Percentiles rank a stretch among this genome's conserved stretches.
These are phyloP conservation scores for Aplochiton taeniatus DNA, from an alignment of 2,797 vertebrate species.

Conservation along the genomic window DNA sequence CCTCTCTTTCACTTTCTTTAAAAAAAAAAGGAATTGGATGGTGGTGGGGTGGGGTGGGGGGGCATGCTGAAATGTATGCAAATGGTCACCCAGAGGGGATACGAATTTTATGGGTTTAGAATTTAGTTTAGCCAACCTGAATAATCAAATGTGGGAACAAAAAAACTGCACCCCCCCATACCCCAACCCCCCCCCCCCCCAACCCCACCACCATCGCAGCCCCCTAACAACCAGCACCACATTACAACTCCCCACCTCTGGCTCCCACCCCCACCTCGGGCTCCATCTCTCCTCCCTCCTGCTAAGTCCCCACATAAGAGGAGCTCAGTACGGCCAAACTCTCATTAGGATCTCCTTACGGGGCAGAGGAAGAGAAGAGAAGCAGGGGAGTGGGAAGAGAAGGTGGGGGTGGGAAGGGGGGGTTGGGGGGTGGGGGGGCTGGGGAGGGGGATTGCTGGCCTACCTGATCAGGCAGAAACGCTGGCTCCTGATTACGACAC, in stretches of 20 bases:
- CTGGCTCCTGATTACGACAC: slow-evolving; percentile 97
- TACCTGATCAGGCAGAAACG: slow-evolving; percentile 96
- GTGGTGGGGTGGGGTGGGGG: slow-evolving; percentile 46
- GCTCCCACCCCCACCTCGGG: slow-evolving; percentile 64
- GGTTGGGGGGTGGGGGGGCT: slow-evolving; percentile 58
- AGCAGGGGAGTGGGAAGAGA: slow-evolving; percentile 63
- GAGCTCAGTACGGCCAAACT: slow-evolving; percentile 77
- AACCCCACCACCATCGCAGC: too few species aligned
- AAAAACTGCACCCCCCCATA: slow-evolving; percentile 72
- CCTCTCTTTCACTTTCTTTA: slow-evolving; percentile 79
- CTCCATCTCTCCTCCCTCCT: slow-evolving; percentile 69
- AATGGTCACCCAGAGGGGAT: slow-evolving; percentile 84
- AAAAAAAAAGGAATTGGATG: slow-evolving; percentile 70
- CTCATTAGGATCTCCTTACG: slow-evolving; percentile 90
- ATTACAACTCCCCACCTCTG: slow-evolving; percentile 56
- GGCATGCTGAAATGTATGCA: slow-evolving; percentile 80
- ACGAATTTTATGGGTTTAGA: slow-evolving; percentile 86
- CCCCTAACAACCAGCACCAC: slow-evolving; percentile 20
- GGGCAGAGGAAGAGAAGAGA: slow-evolving; percentile 70
- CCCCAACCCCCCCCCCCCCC: slow-evolving; percentile 57
- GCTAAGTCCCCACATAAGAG: slow-evolving; percentile 72
- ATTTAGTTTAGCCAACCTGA: slow-evolving; percentile 90
- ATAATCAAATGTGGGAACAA: slow-evolving; percentile 92
- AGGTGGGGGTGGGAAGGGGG: slow-evolving; percentile 71
- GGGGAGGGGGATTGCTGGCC: slow-evolving; percentile 74